Evolutionary conservation across 2,888 invertebrate genomes (phyloP).

Genomic region (Coenonympha glycerion): DNA sequence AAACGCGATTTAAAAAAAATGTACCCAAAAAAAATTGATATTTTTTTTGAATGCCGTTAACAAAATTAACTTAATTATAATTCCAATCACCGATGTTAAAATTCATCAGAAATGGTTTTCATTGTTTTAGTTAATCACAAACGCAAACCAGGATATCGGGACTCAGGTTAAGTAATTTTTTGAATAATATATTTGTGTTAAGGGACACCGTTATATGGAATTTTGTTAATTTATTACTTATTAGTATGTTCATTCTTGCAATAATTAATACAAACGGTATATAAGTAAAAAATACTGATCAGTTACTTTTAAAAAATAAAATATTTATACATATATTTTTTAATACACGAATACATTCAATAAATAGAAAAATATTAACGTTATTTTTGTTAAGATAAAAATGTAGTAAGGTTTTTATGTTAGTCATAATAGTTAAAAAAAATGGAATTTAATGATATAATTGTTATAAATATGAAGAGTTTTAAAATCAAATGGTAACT

Average conservation of each 20-base stretch:
- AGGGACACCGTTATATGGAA: slow-evolving; percentile 16
- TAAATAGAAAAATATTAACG: slow-evolving; percentile 1
- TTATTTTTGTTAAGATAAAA: not conserved
- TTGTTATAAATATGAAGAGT: slow-evolving; percentile 11
- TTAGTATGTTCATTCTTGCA: slow-evolving; percentile 11
- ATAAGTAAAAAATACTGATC: slow-evolving; percentile 8
- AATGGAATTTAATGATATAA: not conserved
- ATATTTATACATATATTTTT: slow-evolving; percentile 3
- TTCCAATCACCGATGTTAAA: slow-evolving; percentile 12
- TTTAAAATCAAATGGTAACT: slow-evolving; percentile 22
- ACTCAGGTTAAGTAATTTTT: slow-evolving; percentile 1
- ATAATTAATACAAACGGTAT: not conserved
- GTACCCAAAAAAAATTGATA: too few species aligned
- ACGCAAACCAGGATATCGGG: slow-evolving; percentile 34
- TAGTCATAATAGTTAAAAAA: not conserved
- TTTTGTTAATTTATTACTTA: slow-evolving; percentile 26
- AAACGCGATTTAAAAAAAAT: too few species aligned
- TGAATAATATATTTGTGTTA: slow-evolving; percentile 12
- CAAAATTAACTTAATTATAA: too few species aligned
- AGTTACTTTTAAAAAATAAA: slow-evolving; percentile 3
- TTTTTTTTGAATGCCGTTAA: too few species aligned
- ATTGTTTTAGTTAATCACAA: slow-evolving; percentile 48
- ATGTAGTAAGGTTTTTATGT: not conserved
- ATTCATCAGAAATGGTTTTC: slow-evolving; percentile 8
- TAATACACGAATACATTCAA: slow-evolving; percentile 5